Evolutionary conservation across 2,797 vertebrate genomes (phyloP).

Genomic region (Rhinatrema bivittatum): DNA sequence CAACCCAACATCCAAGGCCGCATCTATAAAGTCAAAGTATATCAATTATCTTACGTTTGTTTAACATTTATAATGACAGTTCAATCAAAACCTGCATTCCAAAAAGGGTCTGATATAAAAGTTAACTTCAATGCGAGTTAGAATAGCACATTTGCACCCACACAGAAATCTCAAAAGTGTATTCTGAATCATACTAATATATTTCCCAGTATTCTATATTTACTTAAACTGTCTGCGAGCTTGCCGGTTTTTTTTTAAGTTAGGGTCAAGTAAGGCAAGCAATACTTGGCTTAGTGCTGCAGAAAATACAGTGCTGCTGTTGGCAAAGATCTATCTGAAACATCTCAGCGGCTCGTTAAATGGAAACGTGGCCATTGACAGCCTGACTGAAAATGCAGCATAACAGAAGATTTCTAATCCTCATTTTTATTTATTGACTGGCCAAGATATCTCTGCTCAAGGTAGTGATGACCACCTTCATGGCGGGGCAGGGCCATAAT

Average conservation of each 20-base stretch:
- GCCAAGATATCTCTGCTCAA: too few relatives aligned
- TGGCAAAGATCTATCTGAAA: slow-evolving; percentile 30
- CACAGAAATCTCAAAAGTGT: slow-evolving; percentile 8
- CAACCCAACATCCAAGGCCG: background rate
- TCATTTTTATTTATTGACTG: slow-evolving; percentile 20
- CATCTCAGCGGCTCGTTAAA: slow-evolving; percentile 24
- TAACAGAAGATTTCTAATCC: slow-evolving; percentile 14
- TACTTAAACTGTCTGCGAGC: slow-evolving; percentile 17
- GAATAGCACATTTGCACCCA: slow-evolving; percentile 7
- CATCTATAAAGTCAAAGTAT: background rate
- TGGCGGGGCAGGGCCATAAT: too few relatives aligned
- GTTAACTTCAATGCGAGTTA: slow-evolving; percentile 2
- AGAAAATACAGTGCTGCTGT: slow-evolving; percentile 14
- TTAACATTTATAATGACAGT: slow-evolving; percentile 7
- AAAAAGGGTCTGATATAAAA: background rate
- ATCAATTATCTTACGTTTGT: background rate
- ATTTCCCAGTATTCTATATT: slow-evolving; percentile 24
- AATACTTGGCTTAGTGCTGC: slow-evolving; percentile 31
- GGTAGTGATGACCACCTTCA: too few relatives aligned
- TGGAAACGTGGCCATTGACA: slow-evolving; percentile 22
- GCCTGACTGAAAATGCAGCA: slow-evolving; percentile 17
- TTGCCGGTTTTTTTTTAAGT: slow-evolving; percentile 10
- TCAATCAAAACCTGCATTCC: background rate
- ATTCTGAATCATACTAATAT: slow-evolving; percentile 18
- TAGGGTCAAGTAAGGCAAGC: slow-evolving; percentile 41